Evolutionary conservation across 2,113 vertebrate genomes (phyloP), one percentile per base, ranked within the genome.

Genomic region (Aldabrachelys gigantea): DNA sequence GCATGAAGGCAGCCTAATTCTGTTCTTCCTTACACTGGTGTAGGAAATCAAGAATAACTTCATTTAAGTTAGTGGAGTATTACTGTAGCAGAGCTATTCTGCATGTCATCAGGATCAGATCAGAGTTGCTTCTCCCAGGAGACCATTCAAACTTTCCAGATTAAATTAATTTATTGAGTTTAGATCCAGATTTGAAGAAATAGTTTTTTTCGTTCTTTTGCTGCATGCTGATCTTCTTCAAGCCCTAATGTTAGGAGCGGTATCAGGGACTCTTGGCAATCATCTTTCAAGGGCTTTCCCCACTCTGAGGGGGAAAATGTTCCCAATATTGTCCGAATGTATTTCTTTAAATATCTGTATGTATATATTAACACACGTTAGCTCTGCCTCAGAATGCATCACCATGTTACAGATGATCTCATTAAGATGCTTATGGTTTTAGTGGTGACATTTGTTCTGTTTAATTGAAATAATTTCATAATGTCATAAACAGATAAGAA

Each of bases 401-500:
- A 0, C 19, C 49, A 38, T 62, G n/a, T 95, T 93, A 93, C 89
- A 65, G 94, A 97, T 88, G n/a, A 92, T 92, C 89, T 93, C 35
- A 91, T 92, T 97, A 94, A 96, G 94, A 85, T 84, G 50, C 79
- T 89, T 86, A 84, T 50, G 72, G 35, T 53, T 91, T 95, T 75
- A 81, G 80, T 79, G 72, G 82, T 96, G 91, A 87, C 87, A 88
- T 95, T 96, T 97, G 57, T 94, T 94, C 85, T 88, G 13, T 87
- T 97, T 96, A 96, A 97, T 83, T 94, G 92, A 96, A 97, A 96
- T 93, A 92, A 95, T 89, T 95, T 94, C 89, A 92, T 86, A 41
- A 41, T 41, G 41, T 41, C 41, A 41, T 41, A 41, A 41, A 41
- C 41, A 41, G 41, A 41, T 41, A 41, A 41, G 41, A 41, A 41